Conservation (phyloP, 35 echinoderm and acorn worm species). For the Diadema setosum region DNA sequence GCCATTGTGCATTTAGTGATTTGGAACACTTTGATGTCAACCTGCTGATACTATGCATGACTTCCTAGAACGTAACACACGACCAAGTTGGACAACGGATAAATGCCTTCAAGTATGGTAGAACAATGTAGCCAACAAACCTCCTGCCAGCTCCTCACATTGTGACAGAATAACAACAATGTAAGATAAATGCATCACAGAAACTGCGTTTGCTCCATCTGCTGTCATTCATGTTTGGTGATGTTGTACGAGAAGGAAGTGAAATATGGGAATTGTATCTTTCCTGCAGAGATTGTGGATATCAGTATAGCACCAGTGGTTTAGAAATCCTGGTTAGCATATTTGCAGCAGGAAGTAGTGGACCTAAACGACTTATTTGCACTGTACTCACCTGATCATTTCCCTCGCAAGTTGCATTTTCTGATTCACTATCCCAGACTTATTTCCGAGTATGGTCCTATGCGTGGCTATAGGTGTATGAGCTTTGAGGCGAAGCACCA, state of each 20-base stretch:
- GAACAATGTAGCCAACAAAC: neutral
- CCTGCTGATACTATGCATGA: slow-evolving; percentile 19
- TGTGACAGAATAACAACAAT: neutral
- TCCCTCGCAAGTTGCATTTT: slow-evolving; percentile 35
- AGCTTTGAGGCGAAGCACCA: slow-evolving; percentile 46
- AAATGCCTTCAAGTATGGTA: neutral
- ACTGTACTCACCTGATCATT: neutral
- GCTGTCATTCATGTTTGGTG: neutral
- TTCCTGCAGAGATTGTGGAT: neutral
- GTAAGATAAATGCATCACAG: neutral
- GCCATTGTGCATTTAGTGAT: neutral
- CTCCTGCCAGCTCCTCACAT: neutral
- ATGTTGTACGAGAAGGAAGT: neutral
- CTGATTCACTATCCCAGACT: slow-evolving; percentile 20
- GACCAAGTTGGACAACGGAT: neutral
- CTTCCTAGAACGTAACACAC: neutral
- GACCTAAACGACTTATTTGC: slow-evolving; percentile 29
- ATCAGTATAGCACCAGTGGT: neutral
- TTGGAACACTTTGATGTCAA: neutral
- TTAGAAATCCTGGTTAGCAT: neutral
- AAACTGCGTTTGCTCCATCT: neutral
- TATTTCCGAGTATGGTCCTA: slow-evolving; percentile 22
- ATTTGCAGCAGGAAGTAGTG: slow-evolving; percentile 6
- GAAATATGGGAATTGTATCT: neutral
- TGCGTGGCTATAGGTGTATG: slow-evolving; percentile 38